A percentile compares a stretch with the other conserved stretches of the same genome.
Evolutionary conservation across 2,797 vertebrate species (phyloP).

Genomic region (Platyrinchus mystaceus): DNA sequence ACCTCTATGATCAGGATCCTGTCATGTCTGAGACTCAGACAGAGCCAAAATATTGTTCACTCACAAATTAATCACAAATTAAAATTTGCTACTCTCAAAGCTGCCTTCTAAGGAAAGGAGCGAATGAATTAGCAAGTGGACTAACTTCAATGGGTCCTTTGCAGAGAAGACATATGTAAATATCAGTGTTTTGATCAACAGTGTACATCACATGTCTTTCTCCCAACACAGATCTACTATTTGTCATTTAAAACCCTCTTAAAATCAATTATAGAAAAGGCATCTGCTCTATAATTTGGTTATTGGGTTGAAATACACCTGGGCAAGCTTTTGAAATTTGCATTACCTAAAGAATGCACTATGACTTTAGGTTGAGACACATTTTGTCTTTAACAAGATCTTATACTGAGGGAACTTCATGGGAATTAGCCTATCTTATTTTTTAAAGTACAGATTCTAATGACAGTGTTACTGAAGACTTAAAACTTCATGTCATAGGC

Average conservation of each 20-base stretch:
- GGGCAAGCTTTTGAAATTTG: neutral
- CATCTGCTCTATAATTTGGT: conserved; percentile 1
- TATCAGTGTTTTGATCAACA: conserved; percentile 30
- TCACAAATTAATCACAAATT: neutral
- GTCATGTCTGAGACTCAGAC: neutral
- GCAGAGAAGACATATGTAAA: conserved; percentile 6
- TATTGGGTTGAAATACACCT: conserved; percentile 16
- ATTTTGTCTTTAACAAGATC: neutral
- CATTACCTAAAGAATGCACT: neutral
- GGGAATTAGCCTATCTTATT: neutral
- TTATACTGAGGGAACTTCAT: neutral
- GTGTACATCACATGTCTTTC: neutral
- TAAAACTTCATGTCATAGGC: neutral
- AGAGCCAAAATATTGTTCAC: conserved; percentile 4
- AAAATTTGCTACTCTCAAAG: neutral
- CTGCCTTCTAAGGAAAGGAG: neutral
- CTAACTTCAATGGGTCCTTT: neutral
- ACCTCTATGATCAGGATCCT: neutral
- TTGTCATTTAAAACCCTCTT: neutral
- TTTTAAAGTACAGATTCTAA: neutral
- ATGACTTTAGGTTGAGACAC: neutral
- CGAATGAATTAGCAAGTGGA: neutral
- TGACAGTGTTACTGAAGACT: neutral
- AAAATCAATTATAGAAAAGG: conserved; percentile 14
- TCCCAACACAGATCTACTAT: neutral